Base-by-base conservation (phyloP, 2,113 vertebrate genomes). In the Gopherus evgoodei region DNA sequence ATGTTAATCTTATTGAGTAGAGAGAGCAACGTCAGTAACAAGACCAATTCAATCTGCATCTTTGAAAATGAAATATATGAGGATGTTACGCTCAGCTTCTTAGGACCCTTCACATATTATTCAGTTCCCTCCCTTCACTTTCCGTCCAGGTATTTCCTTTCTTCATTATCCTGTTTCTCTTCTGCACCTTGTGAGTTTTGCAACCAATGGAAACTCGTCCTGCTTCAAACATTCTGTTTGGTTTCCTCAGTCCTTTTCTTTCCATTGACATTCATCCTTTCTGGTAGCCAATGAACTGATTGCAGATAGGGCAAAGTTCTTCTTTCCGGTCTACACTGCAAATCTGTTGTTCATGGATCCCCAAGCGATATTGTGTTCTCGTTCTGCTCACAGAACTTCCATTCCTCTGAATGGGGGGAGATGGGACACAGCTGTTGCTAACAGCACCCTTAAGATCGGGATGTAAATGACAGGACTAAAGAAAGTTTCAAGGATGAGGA, bases 121-220 rank as follows among this genome's bases (percentile, higher is more conserved):
- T 93, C 93, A 93, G 78, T 59, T 72, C 91, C 88, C 44, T 47
- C 83, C 96, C 75, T 83, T 95, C 50, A 78, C 62, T 92, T 86
- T 49, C 69, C 35, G 75, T 49, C n/a, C 69, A 83, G 12, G 38
- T 90, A 17, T 93, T 95, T 94, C 75, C 56, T 83, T 59, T 80
- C 50, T 88, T 95, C 38, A 11, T 94, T 94, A 90, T 91, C 81
- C 82, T 31, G 57, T 82, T 96, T 90, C 53, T 75, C 81, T 87
- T 87, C 42, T 87, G 38, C 35, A 79, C 72, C 13, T n/a, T 62
- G 79, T 38, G 27, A 91, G 82, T 57, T 49, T 79, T 84, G 75
- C 49, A 79, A 83, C 83, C 65, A 96, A 95, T 94, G 38, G 10
- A 86, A 94, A 84, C 62, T 72, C 42, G 3, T 86, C 35, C 56